phyloP scores from a whole-genome alignment of 92 coral and sea anemone genomes.

The Plumapathes pennacea region DNA sequence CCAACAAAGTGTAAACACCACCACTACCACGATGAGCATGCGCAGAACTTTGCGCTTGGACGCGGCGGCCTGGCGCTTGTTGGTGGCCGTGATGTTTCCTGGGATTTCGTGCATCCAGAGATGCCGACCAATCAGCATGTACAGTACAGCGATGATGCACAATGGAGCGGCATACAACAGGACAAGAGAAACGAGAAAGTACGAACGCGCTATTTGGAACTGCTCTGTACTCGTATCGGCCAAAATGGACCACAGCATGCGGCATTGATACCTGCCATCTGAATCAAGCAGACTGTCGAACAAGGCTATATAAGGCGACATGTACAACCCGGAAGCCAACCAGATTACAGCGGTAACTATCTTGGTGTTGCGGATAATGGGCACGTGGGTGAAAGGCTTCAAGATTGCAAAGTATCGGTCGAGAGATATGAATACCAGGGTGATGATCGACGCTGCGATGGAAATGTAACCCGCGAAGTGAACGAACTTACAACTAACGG shows the following conservation, averaged over 20 bases:
- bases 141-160: slow-evolving; percentile 48
- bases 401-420: slow-evolving; percentile 86
- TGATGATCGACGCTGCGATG: slow-evolving; percentile 70
- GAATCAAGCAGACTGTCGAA: slow-evolving; percentile 46
- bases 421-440: slow-evolving; percentile 76
- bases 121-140: slow-evolving; percentile 62
- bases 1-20: slow-evolving; percentile 78
- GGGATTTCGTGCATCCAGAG: slow-evolving; percentile 80
- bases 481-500: slow-evolving; percentile 81
- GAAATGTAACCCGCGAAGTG: slow-evolving; percentile 71
- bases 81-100: slow-evolving; percentile 56
- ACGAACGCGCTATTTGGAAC: slow-evolving; percentile 60
- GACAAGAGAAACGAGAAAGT: slow-evolving; percentile 57
- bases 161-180: slow-evolving; percentile 65
- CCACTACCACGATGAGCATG: slow-evolving; percentile 76
- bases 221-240: slow-evolving; percentile 15
- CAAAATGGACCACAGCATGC: slow-evolving; percentile 59
- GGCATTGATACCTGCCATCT: slow-evolving; percentile 44
- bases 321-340: slow-evolving; percentile 63
- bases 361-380: slow-evolving; percentile 80
- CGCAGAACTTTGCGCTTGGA: slow-evolving; percentile 82
- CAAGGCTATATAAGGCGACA: slow-evolving; percentile 63
- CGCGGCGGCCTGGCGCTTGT: slow-evolving; percentile 49
- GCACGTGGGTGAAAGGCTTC: slow-evolving; percentile 73
- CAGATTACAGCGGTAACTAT: slow-evolving; percentile 66